Evolutionary conservation across 2,888 invertebrate genomes (phyloP).

Genomic region (Phyto melanocephala): DNA sequence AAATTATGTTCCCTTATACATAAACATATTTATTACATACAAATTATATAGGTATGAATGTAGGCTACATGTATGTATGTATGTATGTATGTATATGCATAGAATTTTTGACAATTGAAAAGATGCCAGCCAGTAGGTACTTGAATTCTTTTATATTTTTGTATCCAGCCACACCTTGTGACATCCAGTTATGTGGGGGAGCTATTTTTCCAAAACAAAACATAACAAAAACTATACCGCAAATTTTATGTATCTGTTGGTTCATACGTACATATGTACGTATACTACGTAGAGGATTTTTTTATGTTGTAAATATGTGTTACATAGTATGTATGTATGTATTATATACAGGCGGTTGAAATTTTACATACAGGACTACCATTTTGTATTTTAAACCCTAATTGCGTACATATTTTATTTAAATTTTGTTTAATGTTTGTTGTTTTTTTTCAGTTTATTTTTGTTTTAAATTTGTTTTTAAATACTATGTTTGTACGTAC

Average conservation of each 20-base stretch:
- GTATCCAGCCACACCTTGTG: constrained; percentile 45
- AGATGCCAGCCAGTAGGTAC: background rate
- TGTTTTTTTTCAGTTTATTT: background rate
- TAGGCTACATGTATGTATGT: background rate
- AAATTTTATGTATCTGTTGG: too few relatives aligned
- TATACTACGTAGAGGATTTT: too few relatives aligned
- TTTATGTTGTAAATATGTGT: too few relatives aligned
- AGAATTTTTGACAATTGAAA: background rate
- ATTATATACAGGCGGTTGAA: background rate
- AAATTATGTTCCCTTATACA: background rate
- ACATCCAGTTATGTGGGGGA: background rate
- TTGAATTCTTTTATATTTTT: background rate
- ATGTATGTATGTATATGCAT: background rate
- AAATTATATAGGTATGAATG: too few relatives aligned
- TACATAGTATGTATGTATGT: too few relatives aligned
- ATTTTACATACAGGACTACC: background rate
- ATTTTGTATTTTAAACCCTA: background rate
- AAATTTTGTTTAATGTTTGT: background rate
- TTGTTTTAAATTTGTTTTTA: too few relatives aligned
- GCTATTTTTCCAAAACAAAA: background rate
- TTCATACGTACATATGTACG: background rate
- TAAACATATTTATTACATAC: background rate
- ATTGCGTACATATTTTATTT: background rate
- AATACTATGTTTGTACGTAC: background rate
- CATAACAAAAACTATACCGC: too few relatives aligned